Evolutionary conservation across 2,113 vertebrate species (phyloP), one percentile per base, ranked within the genome.

Genomic region (Toxotes jaculatrix): DNA sequence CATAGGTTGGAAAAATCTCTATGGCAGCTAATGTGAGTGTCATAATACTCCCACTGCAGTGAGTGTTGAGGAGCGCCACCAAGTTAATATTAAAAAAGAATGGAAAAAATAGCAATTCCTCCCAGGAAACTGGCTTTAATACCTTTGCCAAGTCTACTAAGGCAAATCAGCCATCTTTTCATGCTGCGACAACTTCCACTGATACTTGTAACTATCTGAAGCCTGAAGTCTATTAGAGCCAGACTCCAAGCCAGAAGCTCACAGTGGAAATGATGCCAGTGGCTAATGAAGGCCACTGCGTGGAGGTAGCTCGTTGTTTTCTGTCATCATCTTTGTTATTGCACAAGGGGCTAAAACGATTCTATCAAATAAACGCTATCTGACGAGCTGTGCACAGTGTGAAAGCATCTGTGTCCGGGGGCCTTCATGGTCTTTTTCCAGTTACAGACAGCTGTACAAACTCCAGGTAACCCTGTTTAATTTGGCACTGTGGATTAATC

Each of bases 311-410:
- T 71, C 23, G 83, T 81, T 88, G 71, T 51, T 80, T 90, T 87
- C 77, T 86, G 73, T 84, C 83, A 64, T 80, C 68, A 56, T 72
- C 65, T 85, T 91, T 87, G 71, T 87, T 88, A 82, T 78, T 88
- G 66, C 81, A 83, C 53, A 80, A 70, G 62, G 62, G 56, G 43
- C 79, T 77, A 34, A 84, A 88, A 80, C 16, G 49, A 84, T 82
- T 86, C 71, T 75, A 86, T 90, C 84, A 91, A 90, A 93, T 89
- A 93, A 91, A 90, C 84, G 92, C 86, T 59, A 70, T 72, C 38
- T 88, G 85, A 91, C 64, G 64, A 91, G 74, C 82, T 83, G 79
- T 74, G 67, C 86, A 85, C 56, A 68, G 87, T 77, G 49, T 60
- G 66, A 84, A 80, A 51, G 74, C 23, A 40, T 82, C 70, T 55